Conservation (phyloP, 92 coral and sea anemone species). For the Zoanthus sociatus region DNA sequence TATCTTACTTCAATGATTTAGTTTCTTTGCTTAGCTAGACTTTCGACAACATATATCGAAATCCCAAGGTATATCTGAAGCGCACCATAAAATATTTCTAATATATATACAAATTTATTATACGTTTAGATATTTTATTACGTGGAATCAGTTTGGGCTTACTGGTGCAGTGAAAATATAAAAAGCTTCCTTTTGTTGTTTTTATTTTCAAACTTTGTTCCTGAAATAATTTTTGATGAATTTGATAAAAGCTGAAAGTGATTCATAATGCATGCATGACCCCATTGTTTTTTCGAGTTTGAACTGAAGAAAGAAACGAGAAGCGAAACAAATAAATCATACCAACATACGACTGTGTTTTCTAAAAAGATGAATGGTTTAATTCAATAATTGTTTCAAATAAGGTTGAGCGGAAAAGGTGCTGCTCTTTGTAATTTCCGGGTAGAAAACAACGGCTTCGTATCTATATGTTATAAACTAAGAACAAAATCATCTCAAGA, state of each 20-base stretch:
- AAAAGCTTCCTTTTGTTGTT: no score
- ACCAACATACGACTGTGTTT: neutral
- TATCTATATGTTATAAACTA: neutral
- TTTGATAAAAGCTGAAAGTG: neutral
- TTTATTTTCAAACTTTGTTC: no score
- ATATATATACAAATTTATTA: no score
- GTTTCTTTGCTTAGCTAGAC: no score
- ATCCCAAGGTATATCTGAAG: no score
- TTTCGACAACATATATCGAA: no score
- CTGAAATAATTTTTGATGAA: no score
- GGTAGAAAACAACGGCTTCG: neutral
- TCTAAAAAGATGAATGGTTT: neutral
- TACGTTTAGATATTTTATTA: no score
- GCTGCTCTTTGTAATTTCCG: conserved; percentile 5
- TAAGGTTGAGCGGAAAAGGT: neutral
- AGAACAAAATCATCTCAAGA: neutral
- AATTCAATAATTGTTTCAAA: neutral
- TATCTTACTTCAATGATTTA: no score
- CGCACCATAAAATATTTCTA: no score
- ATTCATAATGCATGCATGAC: neutral
- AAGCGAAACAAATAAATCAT: neutral
- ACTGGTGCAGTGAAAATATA: no score
- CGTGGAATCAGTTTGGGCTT: no score
- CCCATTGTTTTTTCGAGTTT: neutral
- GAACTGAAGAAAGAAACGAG: neutral